Evolutionary conservation across 2,113 vertebrate genomes (phyloP), one percentile per base, ranked within the genome.

Genomic region (Cavia aperea): DNA sequence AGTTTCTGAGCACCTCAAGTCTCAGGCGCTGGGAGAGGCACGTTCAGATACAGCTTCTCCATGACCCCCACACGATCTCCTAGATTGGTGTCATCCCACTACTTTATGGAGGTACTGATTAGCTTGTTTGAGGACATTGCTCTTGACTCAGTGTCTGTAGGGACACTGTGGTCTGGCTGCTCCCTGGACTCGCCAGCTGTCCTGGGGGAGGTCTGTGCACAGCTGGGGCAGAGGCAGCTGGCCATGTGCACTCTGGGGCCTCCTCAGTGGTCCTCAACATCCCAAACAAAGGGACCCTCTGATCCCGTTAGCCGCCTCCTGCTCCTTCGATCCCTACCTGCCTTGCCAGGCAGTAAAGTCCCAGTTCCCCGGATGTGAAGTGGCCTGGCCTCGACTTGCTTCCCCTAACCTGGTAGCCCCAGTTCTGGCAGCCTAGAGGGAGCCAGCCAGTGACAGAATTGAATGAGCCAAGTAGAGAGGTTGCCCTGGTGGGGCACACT

Each of bases 71-170:
- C 39, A 39, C 49, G 4, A n/a, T 78, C 85, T 58, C 56, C 81
- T 6, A 49, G 78, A 43, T 0, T 15, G 31, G 10, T 13, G 49
- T 75, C 13, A 14, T 26, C 21, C 4, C 15, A 0, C 0, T 7
- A 58, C 39, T 86, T 85, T 56, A 72, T 2, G 46, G 18, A 31
- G 1, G 24, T 65, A 39, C 13, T 62, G 13, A 62, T n/a, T 18
- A 54, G 73, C 60, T 77, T 46, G 58, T 73, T 65, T 36, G 46
- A 77, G 70, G 68, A 79, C 16, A 18, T 39, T 43, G 39, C 29
- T 26, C 43, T 18, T 49, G 46, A 29, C 43, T 77, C 8, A 49
- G 73, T 49, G 43, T 62, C 46, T n/a, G 29, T 33, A 33, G 72
- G 12, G 66, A 29, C 1, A 19, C 56, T 18, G 19, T 60, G 7